Evolutionary conservation across 2,797 vertebrate species (phyloP), one percentile per base, ranked within the genome.

Genomic region (Gadopsis bispinosus): DNA sequence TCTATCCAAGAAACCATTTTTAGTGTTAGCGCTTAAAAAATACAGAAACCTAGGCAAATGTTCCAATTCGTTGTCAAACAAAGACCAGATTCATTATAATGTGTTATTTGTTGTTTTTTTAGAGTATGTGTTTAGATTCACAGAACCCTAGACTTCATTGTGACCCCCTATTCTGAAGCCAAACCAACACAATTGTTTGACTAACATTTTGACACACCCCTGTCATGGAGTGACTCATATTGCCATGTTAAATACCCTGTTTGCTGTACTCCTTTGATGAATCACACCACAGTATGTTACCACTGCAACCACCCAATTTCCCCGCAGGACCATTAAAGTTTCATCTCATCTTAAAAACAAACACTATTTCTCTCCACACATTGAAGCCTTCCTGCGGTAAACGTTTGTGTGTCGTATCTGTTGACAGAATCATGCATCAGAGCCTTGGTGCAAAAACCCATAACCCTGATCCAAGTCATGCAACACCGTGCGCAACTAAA

Each of bases 391-490:
- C 45, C 69, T 69, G 45, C 12, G 1, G 37, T 70, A 45, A 62
- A 62, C 19, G 1, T 77, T 29, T 51, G 16, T 59, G 45, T 43
- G 43, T 70, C 3, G 37, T 31, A 12, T 10, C 39, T 53, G 72
- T 54, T 74, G 81, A 84, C 59, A 81, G 80, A 85, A 55, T 73
- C 20, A 22, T 77, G 71, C 11, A 56, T 74, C 71, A 58, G 26
- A 71, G 35, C 33, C 10, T 55, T 0, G 9, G 0, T 65, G 71
- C 54, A 65, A 41, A 84, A 77, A 37, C 4, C 16, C 19, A 41
- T 19, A 47, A 10, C 45, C 20, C 29, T 43, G 13, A 73, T 63
- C 61, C 58, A 56, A 59, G 33, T 73, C 63, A 31, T 3, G n/a
- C 33, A 70, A 35, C 48, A 19, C 69, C 67, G 35, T 5, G 61